Percentiles rank a stretch among this genome's conserved stretches.
Evolutionary conservation across 92 coral and sea anemone species (phyloP).

Genomic region (Diadumene lineata): DNA sequence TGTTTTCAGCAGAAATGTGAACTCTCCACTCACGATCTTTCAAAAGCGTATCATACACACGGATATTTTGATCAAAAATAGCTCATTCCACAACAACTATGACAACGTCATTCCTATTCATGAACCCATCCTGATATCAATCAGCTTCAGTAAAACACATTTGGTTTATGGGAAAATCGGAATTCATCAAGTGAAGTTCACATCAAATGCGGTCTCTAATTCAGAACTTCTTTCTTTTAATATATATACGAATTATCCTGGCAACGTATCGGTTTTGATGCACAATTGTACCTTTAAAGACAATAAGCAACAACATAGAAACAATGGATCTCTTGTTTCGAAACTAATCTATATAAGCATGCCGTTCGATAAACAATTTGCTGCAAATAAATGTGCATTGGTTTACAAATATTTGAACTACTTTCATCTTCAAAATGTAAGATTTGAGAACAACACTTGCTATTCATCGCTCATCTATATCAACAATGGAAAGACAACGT

Average conservation of each 20-base stretch:
- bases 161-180: background rate
- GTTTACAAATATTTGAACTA: background rate
- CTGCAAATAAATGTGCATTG: background rate
- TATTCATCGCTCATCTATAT: background rate
- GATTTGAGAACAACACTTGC: conserved; percentile 10
- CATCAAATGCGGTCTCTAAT: background rate
- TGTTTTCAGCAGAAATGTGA: background rate
- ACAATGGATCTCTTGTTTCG: background rate
- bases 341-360: background rate
- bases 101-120: background rate
- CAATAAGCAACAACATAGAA: background rate
- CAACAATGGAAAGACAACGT: background rate
- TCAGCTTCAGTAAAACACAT: background rate
- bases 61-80: background rate
- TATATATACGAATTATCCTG: background rate
- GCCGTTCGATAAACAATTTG: conserved; percentile 22
- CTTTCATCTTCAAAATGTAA: conserved; percentile 1
- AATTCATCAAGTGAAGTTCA: background rate
- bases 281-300: background rate
- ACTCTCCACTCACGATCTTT: background rate
- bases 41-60: background rate
- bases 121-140: background rate
- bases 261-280: background rate
- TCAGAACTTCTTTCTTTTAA: background rate
- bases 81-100: background rate